Base-by-base conservation (phyloP, 1,140 invertebrate genomes). In the Leptinotarsa undecemlineata region DNA sequence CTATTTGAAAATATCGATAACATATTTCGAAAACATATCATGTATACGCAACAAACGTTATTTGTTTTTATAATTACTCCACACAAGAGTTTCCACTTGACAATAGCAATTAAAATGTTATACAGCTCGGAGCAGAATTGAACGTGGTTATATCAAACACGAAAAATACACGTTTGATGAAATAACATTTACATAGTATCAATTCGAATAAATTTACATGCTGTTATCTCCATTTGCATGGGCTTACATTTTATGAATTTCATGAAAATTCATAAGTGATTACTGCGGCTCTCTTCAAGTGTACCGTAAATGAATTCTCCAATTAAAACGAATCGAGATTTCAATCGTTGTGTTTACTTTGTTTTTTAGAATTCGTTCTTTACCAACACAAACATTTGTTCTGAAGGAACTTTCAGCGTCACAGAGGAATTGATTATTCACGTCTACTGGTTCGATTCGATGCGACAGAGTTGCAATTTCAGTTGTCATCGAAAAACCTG, bases 201-300 rank as follows among this genome's bases (percentile, higher is more conserved):
- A 77, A 77, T 77, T 77, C 64, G 76, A 74, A 77, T 77, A 77
- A 77, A 77, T 77, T 77, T 77, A 68, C 76, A 77, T 77, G 61
- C 42, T 68, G 69, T 76, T 64, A 33, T 23, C 63, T 70, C 63
- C 48, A 69, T 76, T 76, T 76, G 75, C 75, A 76, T 72, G 48
- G 48, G 71, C 67, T 68, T 51, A 57, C 67, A 69, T 68, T 76
- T 76, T 51, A 47, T n/a, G n/a, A 42, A 47, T 69, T 69, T 68
- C 75, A 76, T 76, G 64, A 76, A 76, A 76, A 76, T 76, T 76
- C 75, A 76, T 76, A 70, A 73, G 75, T 73, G 71, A 64, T 69
- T 69, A 69, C 20, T 48, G 48, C 48, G 19, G 6, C 33, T 23
- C 63, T 64, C 26, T 20, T 15, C 63, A 64, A 33, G 63, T 33